Conservation (phyloP, 2,113 vertebrate genomes). For the Symphodus melops region DNA sequence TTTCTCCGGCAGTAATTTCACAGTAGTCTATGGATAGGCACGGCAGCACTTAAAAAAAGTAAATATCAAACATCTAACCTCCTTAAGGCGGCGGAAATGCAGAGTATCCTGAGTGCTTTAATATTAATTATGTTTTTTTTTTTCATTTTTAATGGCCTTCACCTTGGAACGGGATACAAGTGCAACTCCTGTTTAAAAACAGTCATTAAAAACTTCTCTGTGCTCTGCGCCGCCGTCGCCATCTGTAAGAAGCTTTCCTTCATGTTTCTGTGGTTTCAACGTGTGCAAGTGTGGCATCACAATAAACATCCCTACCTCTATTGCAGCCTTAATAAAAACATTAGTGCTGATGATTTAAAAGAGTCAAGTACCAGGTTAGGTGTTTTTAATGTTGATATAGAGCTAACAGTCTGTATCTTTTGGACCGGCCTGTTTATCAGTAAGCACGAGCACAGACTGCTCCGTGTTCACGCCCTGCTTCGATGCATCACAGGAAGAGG, state of each 20-base stretch:
- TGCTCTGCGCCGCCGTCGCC: neutral
- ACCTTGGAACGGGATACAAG: conserved; percentile 25
- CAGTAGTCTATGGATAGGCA: conserved; percentile 48
- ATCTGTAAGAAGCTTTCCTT: conserved; percentile 44
- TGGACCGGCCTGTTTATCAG: conserved; percentile 26
- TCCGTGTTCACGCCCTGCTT: conserved; percentile 42
- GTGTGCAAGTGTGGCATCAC: conserved; percentile 42
- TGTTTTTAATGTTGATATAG: conserved; percentile 11
- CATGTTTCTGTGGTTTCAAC: conserved; percentile 17
- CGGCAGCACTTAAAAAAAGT: conserved; percentile 17
- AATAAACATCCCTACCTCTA: conserved; percentile 19
- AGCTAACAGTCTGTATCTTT: conserved; percentile 60
- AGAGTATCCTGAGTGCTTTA: conserved; percentile 24
- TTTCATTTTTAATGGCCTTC: neutral
- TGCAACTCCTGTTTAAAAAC: conserved; percentile 18
- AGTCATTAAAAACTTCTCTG: conserved; percentile 3
- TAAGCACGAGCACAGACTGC: conserved; percentile 32
- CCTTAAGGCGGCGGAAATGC: neutral
- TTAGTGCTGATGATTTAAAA: conserved; percentile 43
- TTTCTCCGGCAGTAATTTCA: conserved; percentile 35
- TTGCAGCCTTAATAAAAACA: conserved; percentile 4
- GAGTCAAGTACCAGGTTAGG: conserved; percentile 26
- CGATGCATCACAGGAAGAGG: conserved; percentile 31
- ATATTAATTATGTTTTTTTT: conserved; percentile 7
- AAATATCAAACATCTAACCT: conserved; percentile 17